Conservation (phyloP, 2,797 vertebrate species). For the Dipus sagitta region DNA sequence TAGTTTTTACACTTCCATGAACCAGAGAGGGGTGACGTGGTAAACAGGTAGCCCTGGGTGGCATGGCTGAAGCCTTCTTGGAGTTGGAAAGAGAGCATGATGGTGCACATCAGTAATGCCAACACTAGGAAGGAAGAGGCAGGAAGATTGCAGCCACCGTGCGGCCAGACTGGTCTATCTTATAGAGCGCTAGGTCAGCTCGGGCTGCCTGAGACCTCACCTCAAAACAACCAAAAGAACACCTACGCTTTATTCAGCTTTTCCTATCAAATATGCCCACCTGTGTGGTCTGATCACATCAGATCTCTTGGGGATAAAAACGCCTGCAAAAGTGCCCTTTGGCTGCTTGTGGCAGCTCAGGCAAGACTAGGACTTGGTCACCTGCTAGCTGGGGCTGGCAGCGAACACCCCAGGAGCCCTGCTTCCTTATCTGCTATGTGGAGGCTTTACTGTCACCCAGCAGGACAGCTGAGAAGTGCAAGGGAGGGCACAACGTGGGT, state of each 20-base stretch:
- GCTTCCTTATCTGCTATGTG: neutral
- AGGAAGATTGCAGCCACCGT: neutral
- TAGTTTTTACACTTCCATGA: neutral
- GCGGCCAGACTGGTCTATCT: neutral
- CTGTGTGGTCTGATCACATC: neutral
- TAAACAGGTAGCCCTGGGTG: neutral
- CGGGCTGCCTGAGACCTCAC: neutral
- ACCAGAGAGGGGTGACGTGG: neutral
- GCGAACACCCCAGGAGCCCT: neutral
- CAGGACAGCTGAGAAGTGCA: neutral
- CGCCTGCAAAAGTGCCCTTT: neutral
- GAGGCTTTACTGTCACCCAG: neutral
- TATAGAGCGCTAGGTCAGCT: neutral
- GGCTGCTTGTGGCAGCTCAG: neutral
- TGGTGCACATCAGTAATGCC: too few species aligned
- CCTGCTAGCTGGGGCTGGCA: neutral
- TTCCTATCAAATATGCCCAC: neutral
- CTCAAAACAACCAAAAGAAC: neutral
- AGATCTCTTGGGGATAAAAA: neutral
- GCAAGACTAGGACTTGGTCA: neutral
- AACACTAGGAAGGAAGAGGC: neutral
- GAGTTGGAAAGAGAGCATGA: neutral
- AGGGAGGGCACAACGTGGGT: neutral
- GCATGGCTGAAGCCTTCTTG: neutral
- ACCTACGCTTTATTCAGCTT: fast-evolving